These are phyloP conservation scores for Cephus pygmeus DNA, from an alignment of 2,888 invertebrate genomes.

Conservation along the genomic window DNA sequence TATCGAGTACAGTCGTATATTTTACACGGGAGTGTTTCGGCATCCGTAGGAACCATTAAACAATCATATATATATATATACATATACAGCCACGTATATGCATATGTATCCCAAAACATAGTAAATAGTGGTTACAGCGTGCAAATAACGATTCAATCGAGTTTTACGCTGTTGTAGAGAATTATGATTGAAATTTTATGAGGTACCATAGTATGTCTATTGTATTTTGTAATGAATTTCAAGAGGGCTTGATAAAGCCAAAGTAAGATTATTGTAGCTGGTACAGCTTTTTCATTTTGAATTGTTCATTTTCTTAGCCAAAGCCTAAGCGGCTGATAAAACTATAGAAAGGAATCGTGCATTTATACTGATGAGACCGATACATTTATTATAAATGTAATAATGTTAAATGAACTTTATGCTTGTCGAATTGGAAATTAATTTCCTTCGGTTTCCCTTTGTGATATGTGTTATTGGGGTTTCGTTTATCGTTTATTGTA, in stretches of 20 bases:
- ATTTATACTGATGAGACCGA: background rate
- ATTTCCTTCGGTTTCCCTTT: background rate
- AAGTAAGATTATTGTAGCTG: background rate
- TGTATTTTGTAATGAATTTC: background rate
- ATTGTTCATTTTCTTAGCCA: background rate
- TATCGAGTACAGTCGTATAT: slow-evolving; percentile 38
- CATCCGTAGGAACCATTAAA: slow-evolving; percentile 18
- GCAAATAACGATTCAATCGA: background rate
- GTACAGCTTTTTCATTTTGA: background rate
- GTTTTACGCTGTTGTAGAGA: background rate
- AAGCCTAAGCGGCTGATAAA: background rate
- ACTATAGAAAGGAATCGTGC: background rate
- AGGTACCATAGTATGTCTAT: background rate
- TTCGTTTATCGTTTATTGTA: background rate
- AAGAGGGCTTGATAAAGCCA: background rate
- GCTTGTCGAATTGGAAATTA: background rate
- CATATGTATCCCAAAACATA: background rate
- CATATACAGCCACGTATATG: background rate
- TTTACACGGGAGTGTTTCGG: slow-evolving; percentile 31
- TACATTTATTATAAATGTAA: background rate
- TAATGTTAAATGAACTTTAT: background rate
- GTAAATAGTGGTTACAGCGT: background rate
- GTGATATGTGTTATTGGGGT: background rate
- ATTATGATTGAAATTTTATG: background rate
- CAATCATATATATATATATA: background rate